phyloP scores from a whole-genome alignment of 2,797 vertebrate genomes.

The Echeneis naucrates region DNA sequence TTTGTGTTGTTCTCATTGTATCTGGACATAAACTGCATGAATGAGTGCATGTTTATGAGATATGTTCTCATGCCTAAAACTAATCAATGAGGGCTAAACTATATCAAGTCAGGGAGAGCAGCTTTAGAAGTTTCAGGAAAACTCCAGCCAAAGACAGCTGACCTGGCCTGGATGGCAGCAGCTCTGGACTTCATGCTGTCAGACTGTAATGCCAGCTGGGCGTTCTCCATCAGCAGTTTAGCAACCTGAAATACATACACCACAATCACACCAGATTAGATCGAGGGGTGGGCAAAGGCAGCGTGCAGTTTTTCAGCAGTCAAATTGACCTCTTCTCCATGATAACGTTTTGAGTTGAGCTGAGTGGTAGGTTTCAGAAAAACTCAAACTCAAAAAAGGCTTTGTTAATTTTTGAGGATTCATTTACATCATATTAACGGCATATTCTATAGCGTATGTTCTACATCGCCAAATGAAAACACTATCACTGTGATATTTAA shows the following conservation, averaged over 20 bases:
- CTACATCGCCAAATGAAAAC: not conserved
- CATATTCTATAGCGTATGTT: not conserved
- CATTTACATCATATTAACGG: no score
- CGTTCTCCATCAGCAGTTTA: conserved; percentile 79
- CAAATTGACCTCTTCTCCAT: not conserved
- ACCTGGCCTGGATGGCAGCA: conserved; percentile 79
- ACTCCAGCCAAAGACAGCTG: conserved; percentile 46
- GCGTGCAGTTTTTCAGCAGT: not conserved
- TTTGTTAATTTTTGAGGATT: not conserved
- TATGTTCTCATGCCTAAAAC: not conserved
- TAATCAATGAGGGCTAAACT: conserved; percentile 8
- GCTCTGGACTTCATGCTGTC: conserved; percentile 77
- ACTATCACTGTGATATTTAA: not conserved
- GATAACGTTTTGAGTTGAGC: not conserved
- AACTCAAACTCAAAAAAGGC: not conserved
- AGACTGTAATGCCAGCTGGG: conserved; percentile 76
- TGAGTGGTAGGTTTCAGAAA: not conserved
- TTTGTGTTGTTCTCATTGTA: not conserved
- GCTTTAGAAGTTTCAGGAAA: conserved; percentile 31
- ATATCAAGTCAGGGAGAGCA: not conserved
- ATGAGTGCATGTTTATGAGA: not conserved
- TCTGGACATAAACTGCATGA: not conserved
- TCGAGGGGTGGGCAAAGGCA: not conserved
- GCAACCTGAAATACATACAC: conserved; percentile 71
- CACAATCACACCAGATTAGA: conserved; percentile 1